Conservation (phyloP, 2,888 invertebrate genomes). For the Catonia carolina region DNA sequence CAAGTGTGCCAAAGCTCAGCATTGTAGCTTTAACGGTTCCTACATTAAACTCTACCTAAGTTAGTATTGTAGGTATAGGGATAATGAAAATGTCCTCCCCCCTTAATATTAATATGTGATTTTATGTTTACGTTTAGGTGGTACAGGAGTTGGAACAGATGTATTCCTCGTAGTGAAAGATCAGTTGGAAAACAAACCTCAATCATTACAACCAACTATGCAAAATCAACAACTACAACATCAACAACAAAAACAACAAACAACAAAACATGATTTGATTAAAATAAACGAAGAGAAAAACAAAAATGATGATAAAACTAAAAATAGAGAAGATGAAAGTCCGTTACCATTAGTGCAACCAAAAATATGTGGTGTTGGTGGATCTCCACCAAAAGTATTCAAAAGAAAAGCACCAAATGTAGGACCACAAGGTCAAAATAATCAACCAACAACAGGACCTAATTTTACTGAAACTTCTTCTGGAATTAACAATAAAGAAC, state of each 20-base stretch:
- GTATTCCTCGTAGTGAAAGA: not conserved
- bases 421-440: slow-evolving; percentile 16
- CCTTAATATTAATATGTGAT: no score
- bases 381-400: slow-evolving; percentile 48
- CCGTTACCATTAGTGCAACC: not conserved
- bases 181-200: not conserved
- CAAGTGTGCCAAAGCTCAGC: no score
- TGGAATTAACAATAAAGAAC: slow-evolving; percentile 22
- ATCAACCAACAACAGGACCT: slow-evolving; percentile 5
- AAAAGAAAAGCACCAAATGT: slow-evolving; percentile 43
- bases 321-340: slow-evolving; percentile 12
- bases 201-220: no score
- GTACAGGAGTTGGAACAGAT: not conserved
- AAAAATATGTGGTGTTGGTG: slow-evolving; percentile 29
- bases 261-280: slow-evolving; percentile 39
- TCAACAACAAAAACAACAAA: not conserved
- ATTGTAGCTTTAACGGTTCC: no score
- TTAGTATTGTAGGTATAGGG: no score
- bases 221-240: not conserved
- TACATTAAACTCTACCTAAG: no score
- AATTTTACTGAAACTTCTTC: slow-evolving; percentile 13
- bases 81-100: no score
- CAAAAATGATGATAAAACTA: not conserved
- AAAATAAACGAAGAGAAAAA: slow-evolving; percentile 41
- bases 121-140: no score